Base-by-base conservation (phyloP, 2,797 vertebrate species). In the Gastrophryne carolinensis region DNA sequence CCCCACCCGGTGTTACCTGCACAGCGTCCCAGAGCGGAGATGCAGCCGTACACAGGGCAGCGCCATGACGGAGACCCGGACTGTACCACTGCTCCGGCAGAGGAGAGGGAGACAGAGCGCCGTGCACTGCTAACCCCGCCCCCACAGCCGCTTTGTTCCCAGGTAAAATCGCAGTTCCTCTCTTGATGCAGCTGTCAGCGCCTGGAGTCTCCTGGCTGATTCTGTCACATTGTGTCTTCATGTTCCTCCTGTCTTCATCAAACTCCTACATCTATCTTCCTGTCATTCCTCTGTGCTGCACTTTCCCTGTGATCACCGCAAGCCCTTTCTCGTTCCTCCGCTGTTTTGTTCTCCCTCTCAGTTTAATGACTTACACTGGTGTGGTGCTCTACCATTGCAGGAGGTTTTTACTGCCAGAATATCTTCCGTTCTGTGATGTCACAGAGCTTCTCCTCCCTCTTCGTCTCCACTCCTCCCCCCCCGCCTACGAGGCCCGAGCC, bases 361-460 rank as follows among this genome's bases (percentile, higher is more conserved):
- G 27, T 54, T 54, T 56, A 19, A 26, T 68, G 23, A 56, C 23
- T 54, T 53, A 9, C 9, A 49, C 4, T 53, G 50, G 19, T 3
- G 10, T 49, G 19, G n/a, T 65, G 17, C 12, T 1, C 13, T 66
- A 57, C 49, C 62, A 6, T 61, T 75, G 39, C 79, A 99, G 98
- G 80, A 94, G 98, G 30, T 99, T 99, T 86, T 90, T 98, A 81
- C 89, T 99, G 75, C 97, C 98, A 0, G 98, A 99, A 83, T 99
- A 99, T 79, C 92, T 99, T 86, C 98, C 98, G 79, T 99, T n/a
- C n/a, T n/a, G n/a, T n/a, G n/a, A n/a, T n/a, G n/a, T n/a, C n/a
- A n/a, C n/a, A n/a, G n/a, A n/a, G n/a, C n/a, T n/a, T n/a, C n/a
- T n/a, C n/a, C n/a, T n/a, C n/a, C n/a, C n/a, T n/a, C n/a, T n/a